Evolutionary conservation across 2,113 vertebrate species (phyloP).

Genomic region (Nettapus auritus): DNA sequence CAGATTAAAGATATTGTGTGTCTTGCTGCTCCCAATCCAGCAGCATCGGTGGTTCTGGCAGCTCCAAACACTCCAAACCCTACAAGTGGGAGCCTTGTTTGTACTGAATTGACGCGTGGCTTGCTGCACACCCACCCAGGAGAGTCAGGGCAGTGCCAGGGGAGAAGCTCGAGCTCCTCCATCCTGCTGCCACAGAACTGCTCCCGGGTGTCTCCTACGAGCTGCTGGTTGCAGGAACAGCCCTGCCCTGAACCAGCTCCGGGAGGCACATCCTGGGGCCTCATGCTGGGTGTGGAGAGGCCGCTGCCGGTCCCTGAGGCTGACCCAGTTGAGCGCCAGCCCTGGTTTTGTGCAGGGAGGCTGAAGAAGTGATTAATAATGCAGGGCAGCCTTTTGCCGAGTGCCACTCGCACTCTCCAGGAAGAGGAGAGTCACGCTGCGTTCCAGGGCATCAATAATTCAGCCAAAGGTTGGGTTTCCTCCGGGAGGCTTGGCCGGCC

Average conservation of each 20-base stretch:
- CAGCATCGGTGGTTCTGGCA: neutral
- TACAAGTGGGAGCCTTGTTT: neutral
- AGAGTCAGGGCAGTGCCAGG: neutral
- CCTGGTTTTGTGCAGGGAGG: neutral
- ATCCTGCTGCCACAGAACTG: neutral
- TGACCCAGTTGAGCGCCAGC: neutral
- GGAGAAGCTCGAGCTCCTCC: neutral
- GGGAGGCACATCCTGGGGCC: neutral
- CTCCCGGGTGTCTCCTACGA: neutral
- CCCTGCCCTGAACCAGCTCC: neutral
- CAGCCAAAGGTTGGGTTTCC: constrained; percentile 66
- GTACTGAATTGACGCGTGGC: neutral
- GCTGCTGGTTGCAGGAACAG: neutral
- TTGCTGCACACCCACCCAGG: neutral
- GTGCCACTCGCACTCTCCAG: constrained; percentile 30
- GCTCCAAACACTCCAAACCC: neutral
- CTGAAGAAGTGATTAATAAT: constrained; percentile 49
- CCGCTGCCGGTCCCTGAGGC: neutral
- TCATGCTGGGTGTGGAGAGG: neutral
- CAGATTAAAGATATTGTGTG: neutral
- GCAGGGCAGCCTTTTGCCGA: constrained; percentile 48
- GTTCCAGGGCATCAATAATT: constrained; percentile 71
- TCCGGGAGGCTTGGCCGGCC: constrained; percentile 15
- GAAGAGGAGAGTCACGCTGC: constrained; percentile 24
- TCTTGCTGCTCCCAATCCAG: neutral